These are phyloP conservation scores for Callopanchax toddi DNA, from an alignment of 2,113 vertebrate genomes.

Conservation along the genomic window DNA sequence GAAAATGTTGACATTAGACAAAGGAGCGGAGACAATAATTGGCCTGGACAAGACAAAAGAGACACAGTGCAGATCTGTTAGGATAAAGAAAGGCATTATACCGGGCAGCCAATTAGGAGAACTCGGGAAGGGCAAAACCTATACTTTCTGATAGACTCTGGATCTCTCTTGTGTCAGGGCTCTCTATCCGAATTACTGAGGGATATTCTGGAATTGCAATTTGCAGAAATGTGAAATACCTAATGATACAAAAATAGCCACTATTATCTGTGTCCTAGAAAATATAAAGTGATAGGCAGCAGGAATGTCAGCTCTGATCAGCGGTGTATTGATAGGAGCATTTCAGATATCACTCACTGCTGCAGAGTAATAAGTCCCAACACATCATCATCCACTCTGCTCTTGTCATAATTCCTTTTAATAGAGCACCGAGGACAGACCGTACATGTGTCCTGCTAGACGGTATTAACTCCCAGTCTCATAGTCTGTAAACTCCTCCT, in stretches of 20 bases:
- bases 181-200: constrained; percentile 22
- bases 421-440: constrained; percentile 46
- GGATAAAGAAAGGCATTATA: constrained; percentile 37
- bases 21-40: constrained; percentile 48
- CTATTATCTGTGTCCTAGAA: constrained; percentile 7
- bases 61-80: constrained; percentile 36
- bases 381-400: constrained; percentile 53
- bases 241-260: constrained; percentile 9
- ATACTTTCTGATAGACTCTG: constrained; percentile 33
- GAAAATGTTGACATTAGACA: constrained; percentile 48
- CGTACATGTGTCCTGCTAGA: constrained; percentile 47
- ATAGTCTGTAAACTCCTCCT: constrained; percentile 55
- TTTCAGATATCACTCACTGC: constrained; percentile 62
- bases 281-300: constrained; percentile 26
- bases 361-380: constrained; percentile 21
- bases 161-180: constrained; percentile 1
- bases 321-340: constrained; percentile 54
- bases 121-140: constrained; percentile 28
- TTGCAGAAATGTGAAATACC: constrained; percentile 9
- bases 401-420: constrained; percentile 36
- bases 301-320: constrained; percentile 26
- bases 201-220: constrained; percentile 17
- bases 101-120: constrained; percentile 41
- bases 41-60: constrained; percentile 27
- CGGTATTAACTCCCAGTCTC: constrained; percentile 51